Evolutionary conservation across 2,888 invertebrate genomes (phyloP), one percentile per base, ranked within the genome.

Genomic region (Villa cingulata): DNA sequence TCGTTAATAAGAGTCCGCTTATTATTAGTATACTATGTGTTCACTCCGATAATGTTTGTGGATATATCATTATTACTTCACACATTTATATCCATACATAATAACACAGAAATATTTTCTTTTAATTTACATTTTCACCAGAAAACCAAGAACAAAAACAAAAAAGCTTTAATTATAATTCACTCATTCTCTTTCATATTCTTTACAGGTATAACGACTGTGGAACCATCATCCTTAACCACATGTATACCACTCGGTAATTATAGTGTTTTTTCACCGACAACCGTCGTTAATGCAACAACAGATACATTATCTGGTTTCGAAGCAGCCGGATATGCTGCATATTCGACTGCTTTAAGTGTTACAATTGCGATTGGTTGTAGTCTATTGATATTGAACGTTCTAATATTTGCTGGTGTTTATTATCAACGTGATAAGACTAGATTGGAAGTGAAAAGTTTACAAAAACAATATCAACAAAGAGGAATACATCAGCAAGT

Each of bases 291-390:
- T 56, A 83, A 81, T 60, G 76, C 79, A n/a, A 80, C 80, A 44
- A 79, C 81, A 49, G 86, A 84, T 63, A 81, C 86, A 9, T 64
- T 87, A 50, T 86, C 86, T 44, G 83, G 82, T 58, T 73, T 86
- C 54, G 86, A 87, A 64, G 84, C 85, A 14, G 83, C 83, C 37
- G 86, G 80, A 49, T 83, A 82, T 58, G 87, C 89, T 1, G 86
- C 88, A 1, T 91, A 91, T 60, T 88, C 88, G 0, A 90, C 91
- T 4, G 91, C 91, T 2, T 70, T 92, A n/a, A 89, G 89, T 65
- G 88, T 91, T 1, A 92, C 91, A 17, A 90, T 95, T 57, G 94
- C 92, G 41, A 91, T 95, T 54, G 95, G 95, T 37, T 91, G 92
- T 62, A 90, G 90, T 5, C 71, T 95, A 49, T 75, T 95, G 19